phyloP scores from a whole-genome alignment of 2,797 vertebrate genomes.

The Paguma larvata region DNA sequence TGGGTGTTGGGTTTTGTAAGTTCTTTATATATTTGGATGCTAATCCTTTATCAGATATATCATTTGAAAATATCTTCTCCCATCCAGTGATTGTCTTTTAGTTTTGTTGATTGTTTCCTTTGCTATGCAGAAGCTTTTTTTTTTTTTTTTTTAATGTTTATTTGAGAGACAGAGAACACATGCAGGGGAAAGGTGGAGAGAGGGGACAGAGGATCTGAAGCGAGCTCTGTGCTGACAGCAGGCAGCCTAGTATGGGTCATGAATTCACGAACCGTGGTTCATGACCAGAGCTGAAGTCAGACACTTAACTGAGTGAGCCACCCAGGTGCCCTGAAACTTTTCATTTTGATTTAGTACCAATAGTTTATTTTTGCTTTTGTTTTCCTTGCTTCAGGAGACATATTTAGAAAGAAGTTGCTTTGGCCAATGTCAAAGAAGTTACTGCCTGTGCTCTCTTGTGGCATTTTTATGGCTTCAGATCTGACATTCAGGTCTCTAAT shows the following conservation, averaged over 20 bases:
- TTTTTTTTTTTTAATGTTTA: neutral
- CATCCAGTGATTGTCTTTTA: neutral
- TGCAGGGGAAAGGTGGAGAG: no score
- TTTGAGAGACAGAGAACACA: no score
- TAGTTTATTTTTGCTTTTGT: neutral
- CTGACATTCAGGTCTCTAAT: neutral
- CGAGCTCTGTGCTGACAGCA: no score
- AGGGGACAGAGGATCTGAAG: no score
- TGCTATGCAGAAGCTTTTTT: neutral
- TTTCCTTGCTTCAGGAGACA: neutral
- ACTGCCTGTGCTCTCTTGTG: neutral
- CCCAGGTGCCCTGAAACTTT: neutral
- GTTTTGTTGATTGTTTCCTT: neutral
- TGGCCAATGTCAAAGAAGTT: neutral
- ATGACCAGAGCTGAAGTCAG: no score
- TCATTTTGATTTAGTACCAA: neutral
- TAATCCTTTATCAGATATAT: neutral
- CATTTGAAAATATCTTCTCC: neutral
- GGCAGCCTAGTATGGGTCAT: no score
- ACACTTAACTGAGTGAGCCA: no score
- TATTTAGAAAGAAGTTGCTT: neutral
- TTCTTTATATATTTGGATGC: neutral
- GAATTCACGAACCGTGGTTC: no score
- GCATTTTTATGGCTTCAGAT: neutral
- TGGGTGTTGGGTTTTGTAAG: neutral